Conservation (phyloP, 2,113 vertebrate genomes). For the Odontophorus gujanensis region DNA sequence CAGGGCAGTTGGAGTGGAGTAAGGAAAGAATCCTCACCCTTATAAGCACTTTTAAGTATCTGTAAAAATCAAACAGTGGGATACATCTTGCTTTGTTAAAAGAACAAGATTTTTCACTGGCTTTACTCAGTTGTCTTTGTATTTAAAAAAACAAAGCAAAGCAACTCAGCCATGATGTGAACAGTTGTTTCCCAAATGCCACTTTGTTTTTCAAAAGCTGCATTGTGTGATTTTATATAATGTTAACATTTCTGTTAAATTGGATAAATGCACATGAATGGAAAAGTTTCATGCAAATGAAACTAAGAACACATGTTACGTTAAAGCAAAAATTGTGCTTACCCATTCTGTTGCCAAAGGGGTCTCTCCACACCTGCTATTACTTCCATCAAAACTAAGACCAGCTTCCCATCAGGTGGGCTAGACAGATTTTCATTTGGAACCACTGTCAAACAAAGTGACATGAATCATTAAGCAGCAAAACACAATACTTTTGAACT, state of each 20-base stretch:
- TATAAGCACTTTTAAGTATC: not conserved
- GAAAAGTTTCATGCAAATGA: constrained; percentile 40
- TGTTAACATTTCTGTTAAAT: not conserved
- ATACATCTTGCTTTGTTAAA: not conserved
- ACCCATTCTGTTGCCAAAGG: not conserved
- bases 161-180: not conserved
- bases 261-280: not conserved
- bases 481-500: not conserved
- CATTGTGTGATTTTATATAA: not conserved
- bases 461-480: not conserved
- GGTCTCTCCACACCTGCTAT: constrained; percentile 37
- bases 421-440: constrained; percentile 2
- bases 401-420: not conserved
- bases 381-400: not conserved
- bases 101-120: not conserved
- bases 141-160: not conserved
- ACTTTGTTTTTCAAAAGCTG: constrained; percentile 17
- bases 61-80: not conserved
- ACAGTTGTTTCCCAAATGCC: not conserved
- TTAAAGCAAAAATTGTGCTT: not conserved
- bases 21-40: not conserved
- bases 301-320: constrained; percentile 32
- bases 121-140: not conserved
- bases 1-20: not conserved
- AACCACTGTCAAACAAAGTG: not conserved